Conservation (phyloP, 2,888 invertebrate species). For the Drosophila vallismaia region DNA sequence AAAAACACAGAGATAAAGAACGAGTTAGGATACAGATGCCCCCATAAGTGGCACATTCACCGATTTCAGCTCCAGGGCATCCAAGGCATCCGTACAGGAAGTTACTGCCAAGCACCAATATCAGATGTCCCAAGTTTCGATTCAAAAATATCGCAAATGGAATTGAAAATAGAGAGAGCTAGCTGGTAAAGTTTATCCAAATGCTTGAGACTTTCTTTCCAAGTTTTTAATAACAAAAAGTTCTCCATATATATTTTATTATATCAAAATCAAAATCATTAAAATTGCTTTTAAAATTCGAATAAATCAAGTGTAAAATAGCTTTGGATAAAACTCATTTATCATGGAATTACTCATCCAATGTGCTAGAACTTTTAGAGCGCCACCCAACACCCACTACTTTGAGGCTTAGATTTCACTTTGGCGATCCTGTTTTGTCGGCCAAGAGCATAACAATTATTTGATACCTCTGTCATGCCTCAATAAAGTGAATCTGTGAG, state of each 20-base stretch:
- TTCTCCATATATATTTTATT: not conserved
- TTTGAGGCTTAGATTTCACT: slow-evolving; percentile 15
- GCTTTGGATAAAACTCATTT: not conserved
- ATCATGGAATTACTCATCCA: slow-evolving; percentile 18
- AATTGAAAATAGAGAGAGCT: slow-evolving; percentile 11
- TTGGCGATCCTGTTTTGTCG: slow-evolving; percentile 12
- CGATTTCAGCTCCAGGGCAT: slow-evolving; percentile 22
- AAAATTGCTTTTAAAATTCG: not conserved
- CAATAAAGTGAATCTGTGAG: slow-evolving; percentile 20
- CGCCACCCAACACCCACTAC: slow-evolving; percentile 2
- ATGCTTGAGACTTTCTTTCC: not conserved
- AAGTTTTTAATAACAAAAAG: slow-evolving; percentile 6
- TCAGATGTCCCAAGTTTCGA: slow-evolving; percentile 37
- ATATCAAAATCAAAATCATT: not conserved
- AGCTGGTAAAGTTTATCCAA: not conserved
- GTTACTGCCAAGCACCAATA: slow-evolving; percentile 24
- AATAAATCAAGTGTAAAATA: not conserved
- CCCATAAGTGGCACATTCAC: slow-evolving; percentile 49
- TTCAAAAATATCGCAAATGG: slow-evolving; percentile 36
- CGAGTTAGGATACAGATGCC: slow-evolving; percentile 45
- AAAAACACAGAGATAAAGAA: slow-evolving; percentile 46
- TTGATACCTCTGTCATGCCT: slow-evolving; percentile 28
- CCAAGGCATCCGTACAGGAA: slow-evolving; percentile 10
- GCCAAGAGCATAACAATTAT: slow-evolving; percentile 27
- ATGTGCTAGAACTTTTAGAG: not conserved